Percentiles rank a stretch among this genome's conserved stretches.
Conservation (phyloP, 2,113 vertebrate genomes). For the Thunnus thynnus region DNA sequence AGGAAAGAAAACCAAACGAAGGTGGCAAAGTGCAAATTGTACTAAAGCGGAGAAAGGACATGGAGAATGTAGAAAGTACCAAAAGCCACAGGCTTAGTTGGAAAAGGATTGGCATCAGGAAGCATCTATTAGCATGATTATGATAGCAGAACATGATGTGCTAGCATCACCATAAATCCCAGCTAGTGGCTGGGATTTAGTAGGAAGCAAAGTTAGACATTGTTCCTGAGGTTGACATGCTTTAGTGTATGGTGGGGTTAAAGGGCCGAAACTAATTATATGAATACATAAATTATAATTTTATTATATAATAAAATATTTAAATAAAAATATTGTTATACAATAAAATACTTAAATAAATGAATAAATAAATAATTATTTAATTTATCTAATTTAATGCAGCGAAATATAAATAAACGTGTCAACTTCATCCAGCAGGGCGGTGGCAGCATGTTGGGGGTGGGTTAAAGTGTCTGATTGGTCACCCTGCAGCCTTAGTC, state of each 20-base stretch:
- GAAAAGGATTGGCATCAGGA: conserved; percentile 6
- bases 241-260: neutral
- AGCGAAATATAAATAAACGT: too few relatives aligned
- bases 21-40: conserved; percentile 43
- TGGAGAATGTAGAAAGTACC: neutral
- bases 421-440: too few relatives aligned
- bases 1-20: conserved; percentile 29
- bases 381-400: too few relatives aligned
- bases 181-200: neutral
- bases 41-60: conserved; percentile 23
- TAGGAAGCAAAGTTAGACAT: conserved; percentile 17
- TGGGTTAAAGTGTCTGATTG: too few relatives aligned
- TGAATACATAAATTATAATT: too few relatives aligned
- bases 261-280: too few relatives aligned
- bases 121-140: neutral
- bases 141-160: conserved; percentile 26
- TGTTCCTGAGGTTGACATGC: neutral
- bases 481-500: too few relatives aligned
- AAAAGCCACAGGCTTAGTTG: neutral
- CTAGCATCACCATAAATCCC: conserved; percentile 5
- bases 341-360: too few relatives aligned
- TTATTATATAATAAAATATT: too few relatives aligned
- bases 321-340: too few relatives aligned
- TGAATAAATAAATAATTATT: too few relatives aligned
- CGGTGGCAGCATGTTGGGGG: too few relatives aligned